Evolutionary conservation across 2,888 invertebrate species (phyloP).

Genomic region (Teinopalpus imperialis): DNA sequence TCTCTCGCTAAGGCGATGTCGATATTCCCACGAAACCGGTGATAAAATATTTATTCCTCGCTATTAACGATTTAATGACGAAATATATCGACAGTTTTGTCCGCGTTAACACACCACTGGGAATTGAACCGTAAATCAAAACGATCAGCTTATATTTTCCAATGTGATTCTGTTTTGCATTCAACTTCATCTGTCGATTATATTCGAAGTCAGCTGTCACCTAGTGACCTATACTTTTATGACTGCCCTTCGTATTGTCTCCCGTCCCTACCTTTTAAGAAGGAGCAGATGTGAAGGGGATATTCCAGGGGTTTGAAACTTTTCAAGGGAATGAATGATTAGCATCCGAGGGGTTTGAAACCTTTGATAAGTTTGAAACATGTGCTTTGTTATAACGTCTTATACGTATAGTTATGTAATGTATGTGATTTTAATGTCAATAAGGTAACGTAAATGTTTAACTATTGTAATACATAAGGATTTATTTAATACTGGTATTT

Average conservation of each 20-base stretch:
- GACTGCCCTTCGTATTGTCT: constrained; percentile 20
- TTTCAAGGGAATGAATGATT: constrained; percentile 1
- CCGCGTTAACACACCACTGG: neutral
- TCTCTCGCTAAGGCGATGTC: constrained; percentile 22
- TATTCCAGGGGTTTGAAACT: constrained; percentile 4
- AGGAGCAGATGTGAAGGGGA: constrained; percentile 12
- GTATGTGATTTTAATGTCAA: too few relatives aligned
- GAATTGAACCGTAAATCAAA: constrained; percentile 1
- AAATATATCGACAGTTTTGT: constrained; percentile 11
- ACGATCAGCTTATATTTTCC: constrained; percentile 3
- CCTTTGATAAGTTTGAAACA: too few relatives aligned
- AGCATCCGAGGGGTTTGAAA: too few relatives aligned
- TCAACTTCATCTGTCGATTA: constrained; percentile 3
- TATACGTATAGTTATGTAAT: too few relatives aligned
- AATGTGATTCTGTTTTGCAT: neutral
- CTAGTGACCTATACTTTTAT: constrained; percentile 21
- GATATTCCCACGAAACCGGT: constrained; percentile 31
- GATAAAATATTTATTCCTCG: constrained; percentile 24
- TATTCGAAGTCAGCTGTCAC: constrained; percentile 22
- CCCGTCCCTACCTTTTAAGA: constrained; percentile 16
- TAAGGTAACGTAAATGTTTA: too few relatives aligned
- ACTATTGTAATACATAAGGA: too few relatives aligned
- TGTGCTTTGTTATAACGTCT: too few relatives aligned
- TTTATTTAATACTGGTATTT: too few relatives aligned
- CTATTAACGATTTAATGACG: constrained; percentile 21